Evolutionary conservation across 64 coral and sea anemone species (phyloP).

Genomic region (Exaiptasia diaphana): DNA sequence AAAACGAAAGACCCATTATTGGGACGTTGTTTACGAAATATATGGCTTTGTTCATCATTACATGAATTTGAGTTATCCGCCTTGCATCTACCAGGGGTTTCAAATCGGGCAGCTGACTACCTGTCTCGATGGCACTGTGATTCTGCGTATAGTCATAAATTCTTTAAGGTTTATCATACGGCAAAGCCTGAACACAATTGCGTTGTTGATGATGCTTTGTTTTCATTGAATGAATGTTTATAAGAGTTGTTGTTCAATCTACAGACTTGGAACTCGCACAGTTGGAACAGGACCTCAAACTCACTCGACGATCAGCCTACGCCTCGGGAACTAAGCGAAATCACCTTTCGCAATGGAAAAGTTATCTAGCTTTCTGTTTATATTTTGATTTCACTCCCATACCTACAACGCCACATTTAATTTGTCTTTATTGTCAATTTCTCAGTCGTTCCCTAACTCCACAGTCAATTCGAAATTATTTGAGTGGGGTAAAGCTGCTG

Average conservation of each 20-base stretch:
- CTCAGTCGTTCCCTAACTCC: constrained; percentile 1
- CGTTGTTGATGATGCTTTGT: background rate
- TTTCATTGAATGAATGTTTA: background rate
- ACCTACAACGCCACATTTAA: background rate
- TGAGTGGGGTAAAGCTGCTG: constrained; percentile 6
- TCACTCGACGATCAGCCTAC: background rate
- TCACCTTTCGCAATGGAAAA: background rate
- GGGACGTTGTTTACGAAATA: background rate
- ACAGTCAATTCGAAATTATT: background rate
- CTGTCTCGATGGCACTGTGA: constrained; percentile 14
- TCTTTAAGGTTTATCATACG: no score
- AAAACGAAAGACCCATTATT: background rate
- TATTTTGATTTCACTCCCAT: background rate
- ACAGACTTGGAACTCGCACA: background rate
- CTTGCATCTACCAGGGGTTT: background rate
- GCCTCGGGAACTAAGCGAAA: background rate
- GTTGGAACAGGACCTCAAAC: background rate
- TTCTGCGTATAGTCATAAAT: no score
- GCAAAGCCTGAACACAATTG: no score
- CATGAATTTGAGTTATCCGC: background rate
- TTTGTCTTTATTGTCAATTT: background rate
- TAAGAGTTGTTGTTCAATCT: background rate
- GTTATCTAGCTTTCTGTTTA: background rate
- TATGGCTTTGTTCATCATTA: background rate
- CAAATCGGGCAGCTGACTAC: background rate